A percentile compares a stretch with the other conserved stretches of the same genome.
Evolutionary conservation across 2,888 invertebrate genomes (phyloP).

Genomic region (Orthosia gracilis): DNA sequence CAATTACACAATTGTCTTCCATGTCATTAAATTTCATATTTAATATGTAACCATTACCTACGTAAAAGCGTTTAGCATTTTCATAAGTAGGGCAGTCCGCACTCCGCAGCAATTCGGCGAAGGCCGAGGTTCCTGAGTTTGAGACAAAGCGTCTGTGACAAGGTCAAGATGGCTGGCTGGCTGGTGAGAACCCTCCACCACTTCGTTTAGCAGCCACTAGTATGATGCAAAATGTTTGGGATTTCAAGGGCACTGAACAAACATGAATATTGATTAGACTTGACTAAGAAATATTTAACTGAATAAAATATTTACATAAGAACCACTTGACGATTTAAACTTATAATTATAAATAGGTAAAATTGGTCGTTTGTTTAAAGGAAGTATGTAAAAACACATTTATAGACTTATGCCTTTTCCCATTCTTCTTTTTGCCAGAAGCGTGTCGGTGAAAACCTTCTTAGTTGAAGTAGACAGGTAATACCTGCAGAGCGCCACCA

Average conservation of each 20-base stretch:
- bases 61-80: conserved; percentile 35
- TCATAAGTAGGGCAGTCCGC: conserved; percentile 47
- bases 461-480: too few species aligned
- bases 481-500: too few species aligned
- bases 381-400: too few species aligned
- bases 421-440: too few species aligned
- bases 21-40: background rate
- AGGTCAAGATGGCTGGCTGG: conserved; percentile 59
- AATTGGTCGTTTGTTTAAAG: too few species aligned
- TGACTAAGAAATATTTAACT: background rate
- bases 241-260: conserved; percentile 24
- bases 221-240: conserved; percentile 19
- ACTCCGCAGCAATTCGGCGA: conserved; percentile 49
- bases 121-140: conserved; percentile 50
- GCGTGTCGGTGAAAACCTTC: too few species aligned
- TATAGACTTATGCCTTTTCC: too few species aligned
- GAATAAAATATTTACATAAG: too few species aligned
- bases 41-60: conserved; percentile 6
- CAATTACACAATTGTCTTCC: background rate
- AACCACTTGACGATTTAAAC: too few species aligned
- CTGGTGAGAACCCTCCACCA: conserved; percentile 51
- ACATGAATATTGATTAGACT: background rate
- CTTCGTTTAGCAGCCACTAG: conserved; percentile 46
- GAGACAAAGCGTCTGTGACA: conserved; percentile 61
- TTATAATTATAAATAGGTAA: too few species aligned